These are phyloP conservation scores for Sminthurides aquaticus DNA, from an alignment of 2,888 invertebrate genomes.

Conservation along the genomic window DNA sequence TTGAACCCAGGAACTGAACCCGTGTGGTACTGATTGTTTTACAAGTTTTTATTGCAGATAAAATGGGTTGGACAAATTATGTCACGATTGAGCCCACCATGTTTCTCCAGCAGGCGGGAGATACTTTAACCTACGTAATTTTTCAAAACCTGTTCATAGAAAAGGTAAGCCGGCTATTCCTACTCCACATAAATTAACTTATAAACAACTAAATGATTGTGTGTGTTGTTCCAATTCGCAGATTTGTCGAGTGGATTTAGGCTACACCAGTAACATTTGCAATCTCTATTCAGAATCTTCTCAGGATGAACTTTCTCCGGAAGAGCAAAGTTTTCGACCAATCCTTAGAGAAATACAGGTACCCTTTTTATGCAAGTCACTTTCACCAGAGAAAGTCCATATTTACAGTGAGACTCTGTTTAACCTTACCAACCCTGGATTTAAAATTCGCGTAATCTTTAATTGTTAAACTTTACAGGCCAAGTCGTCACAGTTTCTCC, in stretches of 20 bases:
- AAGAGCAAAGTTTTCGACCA: slow-evolving; percentile 30
- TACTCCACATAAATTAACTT: neutral
- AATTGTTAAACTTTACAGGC: slow-evolving; percentile 23
- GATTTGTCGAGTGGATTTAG: slow-evolving; percentile 40
- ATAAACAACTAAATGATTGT: neutral
- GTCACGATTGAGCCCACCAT: slow-evolving; percentile 41
- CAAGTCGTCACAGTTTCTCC: slow-evolving; percentile 36
- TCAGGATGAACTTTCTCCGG: slow-evolving; percentile 22
- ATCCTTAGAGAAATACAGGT: slow-evolving; percentile 41
- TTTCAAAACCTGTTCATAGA: slow-evolving; percentile 43
- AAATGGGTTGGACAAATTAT: slow-evolving; percentile 27
- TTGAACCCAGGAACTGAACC: too few relatives aligned
- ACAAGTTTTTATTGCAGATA: too few relatives aligned
- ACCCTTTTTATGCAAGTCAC: neutral
- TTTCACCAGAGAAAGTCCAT: neutral
- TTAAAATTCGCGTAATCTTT: too few relatives aligned
- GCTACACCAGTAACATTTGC: slow-evolving; percentile 33
- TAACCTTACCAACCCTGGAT: too few relatives aligned
- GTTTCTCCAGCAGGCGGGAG: slow-evolving; percentile 42
- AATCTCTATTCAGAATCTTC: slow-evolving; percentile 29
- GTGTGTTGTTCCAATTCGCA: too few relatives aligned
- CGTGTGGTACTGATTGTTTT: too few relatives aligned
- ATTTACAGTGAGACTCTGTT: too few relatives aligned
- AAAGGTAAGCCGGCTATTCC: slow-evolving; percentile 35
- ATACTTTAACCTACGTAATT: slow-evolving; percentile 42